Evolutionary conservation across 1,140 invertebrate species (phyloP).

Genomic region (Drosophila murphyi): DNA sequence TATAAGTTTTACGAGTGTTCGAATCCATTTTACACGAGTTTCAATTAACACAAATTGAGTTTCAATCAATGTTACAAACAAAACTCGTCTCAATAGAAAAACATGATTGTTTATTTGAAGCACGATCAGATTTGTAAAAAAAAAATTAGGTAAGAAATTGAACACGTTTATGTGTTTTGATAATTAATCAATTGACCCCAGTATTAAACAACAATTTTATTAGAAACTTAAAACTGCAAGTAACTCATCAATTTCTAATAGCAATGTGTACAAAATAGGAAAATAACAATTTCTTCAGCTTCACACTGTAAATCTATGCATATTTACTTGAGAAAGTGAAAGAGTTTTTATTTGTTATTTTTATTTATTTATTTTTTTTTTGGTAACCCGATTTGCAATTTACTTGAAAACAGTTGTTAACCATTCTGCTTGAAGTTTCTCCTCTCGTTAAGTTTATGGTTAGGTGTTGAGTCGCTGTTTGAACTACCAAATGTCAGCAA

Average conservation of each 20-base stretch:
- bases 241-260: too few species aligned
- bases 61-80: too few species aligned
- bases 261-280: too few species aligned
- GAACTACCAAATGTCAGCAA: not conserved
- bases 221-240: too few species aligned
- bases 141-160: too few species aligned
- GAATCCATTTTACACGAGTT: not conserved
- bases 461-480: not conserved
- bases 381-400: constrained; percentile 1
- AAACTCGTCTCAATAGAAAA: not conserved
- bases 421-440: not conserved
- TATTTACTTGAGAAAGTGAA: not conserved
- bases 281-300: not conserved
- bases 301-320: not conserved
- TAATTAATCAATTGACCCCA: too few species aligned
- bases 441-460: constrained; percentile 3
- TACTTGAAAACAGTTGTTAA: not conserved
- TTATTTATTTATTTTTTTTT: not conserved
- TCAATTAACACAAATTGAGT: not conserved
- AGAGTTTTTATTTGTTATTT: not conserved
- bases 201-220: too few species aligned
- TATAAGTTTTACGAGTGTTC: not conserved
- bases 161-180: too few species aligned
- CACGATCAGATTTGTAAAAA: too few species aligned
- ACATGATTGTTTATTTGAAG: too few species aligned